These are phyloP conservation scores for Pontoporia blainvillei DNA, from an alignment of 2,113 vertebrate genomes.

Conservation along the genomic window DNA sequence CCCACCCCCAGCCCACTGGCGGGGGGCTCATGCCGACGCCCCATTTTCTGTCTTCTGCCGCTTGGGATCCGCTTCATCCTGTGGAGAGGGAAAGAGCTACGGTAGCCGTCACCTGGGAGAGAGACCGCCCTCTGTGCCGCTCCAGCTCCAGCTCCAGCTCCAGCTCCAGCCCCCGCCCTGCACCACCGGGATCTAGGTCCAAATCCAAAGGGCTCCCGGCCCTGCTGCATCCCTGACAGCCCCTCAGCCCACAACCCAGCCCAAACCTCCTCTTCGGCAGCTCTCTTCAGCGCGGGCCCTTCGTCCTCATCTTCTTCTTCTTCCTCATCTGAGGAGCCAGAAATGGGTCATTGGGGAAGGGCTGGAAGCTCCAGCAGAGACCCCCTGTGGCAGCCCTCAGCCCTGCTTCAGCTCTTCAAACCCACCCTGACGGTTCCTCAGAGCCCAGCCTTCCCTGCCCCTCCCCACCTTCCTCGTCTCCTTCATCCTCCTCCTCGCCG, in stretches of 20 bases:
- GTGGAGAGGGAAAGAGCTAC: not conserved
- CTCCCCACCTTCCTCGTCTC: conserved; percentile 81
- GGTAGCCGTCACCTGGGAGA: not conserved
- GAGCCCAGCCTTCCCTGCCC: not conserved
- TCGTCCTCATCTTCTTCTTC: conserved; percentile 84
- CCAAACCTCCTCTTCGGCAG: conserved; percentile 84
- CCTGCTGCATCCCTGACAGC: not conserved
- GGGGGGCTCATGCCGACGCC: conserved; percentile 81
- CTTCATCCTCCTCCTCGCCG: conserved; percentile 84
- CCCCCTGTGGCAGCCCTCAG: conserved; percentile 26
- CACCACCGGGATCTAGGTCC: not conserved
- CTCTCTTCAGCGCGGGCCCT: conserved; percentile 83
- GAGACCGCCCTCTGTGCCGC: not conserved
- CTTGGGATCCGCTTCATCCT: conserved; percentile 87
- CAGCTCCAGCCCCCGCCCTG: not conserved
- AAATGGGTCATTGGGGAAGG: conserved; percentile 57
- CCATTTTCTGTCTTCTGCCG: conserved; percentile 87
- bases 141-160: conserved; percentile 8
- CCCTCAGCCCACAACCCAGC: conserved; percentile 46
- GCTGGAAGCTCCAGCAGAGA: not conserved
- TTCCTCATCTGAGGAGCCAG: conserved; percentile 80
- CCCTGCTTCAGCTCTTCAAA: not conserved
- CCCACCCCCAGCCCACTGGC: not conserved
- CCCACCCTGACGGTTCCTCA: not conserved
- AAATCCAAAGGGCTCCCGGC: not conserved